A percentile compares a stretch with the other conserved stretches of the same genome.
phyloP scores from a whole-genome alignment of 2,888 invertebrate species.

The Rutpela maculata region DNA sequence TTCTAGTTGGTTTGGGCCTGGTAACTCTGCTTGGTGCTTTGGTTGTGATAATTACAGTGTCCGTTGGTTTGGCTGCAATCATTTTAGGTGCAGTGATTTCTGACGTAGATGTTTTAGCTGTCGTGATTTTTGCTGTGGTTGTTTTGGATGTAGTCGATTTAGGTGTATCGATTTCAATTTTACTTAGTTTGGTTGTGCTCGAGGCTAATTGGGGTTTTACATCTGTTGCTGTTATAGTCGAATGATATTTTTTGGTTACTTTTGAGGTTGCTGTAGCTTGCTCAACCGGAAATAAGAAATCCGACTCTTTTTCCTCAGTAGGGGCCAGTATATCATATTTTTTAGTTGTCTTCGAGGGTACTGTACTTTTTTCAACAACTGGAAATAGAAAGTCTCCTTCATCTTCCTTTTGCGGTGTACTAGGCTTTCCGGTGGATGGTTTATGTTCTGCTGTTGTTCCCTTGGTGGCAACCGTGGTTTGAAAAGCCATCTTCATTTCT shows the following conservation, averaged over 20 bases:
- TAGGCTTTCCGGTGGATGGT: background rate
- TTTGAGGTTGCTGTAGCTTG: background rate
- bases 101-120: background rate
- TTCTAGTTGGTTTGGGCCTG: background rate
- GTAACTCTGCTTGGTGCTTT: background rate
- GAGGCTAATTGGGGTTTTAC: background rate
- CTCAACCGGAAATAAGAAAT: constrained; percentile 6
- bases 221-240: background rate
- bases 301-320: background rate
- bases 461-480: background rate
- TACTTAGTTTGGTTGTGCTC: background rate
- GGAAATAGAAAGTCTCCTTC: constrained; percentile 36
- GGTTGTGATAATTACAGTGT: background rate
- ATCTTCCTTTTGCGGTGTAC: background rate
- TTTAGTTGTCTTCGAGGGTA: constrained; percentile 34
- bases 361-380: constrained; percentile 9
- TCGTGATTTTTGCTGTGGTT: background rate
- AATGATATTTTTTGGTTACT: background rate
- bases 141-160: background rate
- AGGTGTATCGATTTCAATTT: background rate
- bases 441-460: background rate
- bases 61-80: background rate
- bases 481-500: constrained; percentile 10
- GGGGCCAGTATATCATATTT: constrained; percentile 27
- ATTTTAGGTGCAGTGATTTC: background rate